Base-by-base conservation (phyloP, 2,797 vertebrate species). In the Phataginus tricuspis region DNA sequence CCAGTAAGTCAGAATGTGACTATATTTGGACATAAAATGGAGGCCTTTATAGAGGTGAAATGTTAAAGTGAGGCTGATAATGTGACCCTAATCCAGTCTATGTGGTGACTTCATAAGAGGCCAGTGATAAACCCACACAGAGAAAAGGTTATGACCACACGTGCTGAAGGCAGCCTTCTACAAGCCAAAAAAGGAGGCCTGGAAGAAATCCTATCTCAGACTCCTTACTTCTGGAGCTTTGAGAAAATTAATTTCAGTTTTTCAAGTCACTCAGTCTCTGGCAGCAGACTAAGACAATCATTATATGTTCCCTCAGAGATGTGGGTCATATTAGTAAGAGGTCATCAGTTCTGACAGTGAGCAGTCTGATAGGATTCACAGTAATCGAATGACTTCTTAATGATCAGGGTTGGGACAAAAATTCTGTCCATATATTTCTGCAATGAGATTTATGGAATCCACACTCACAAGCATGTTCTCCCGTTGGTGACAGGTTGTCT, bases 111-210 rank as follows among this genome's bases (percentile, higher is more conserved):
- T 66, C 51, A n/a, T 21, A 25, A 59, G 8, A 78, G 55, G 7
- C 9, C 25, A 66, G 14, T 12, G 6, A 34, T 21, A 13, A 12
- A 11, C 19, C 19, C 15, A 39, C 57, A 21, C 10, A 15, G 9
- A 55, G 12, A 4, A 5, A 19, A 37, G 7, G 2, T 29, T 25
- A 9, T 8, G 18, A 34, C 7, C 18, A 18, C 5, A 16, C 12
- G 16, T 13, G 0, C 2, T 3, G 6, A 23, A 64, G 25, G 6
- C 3, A 5, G 5, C 13, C 5, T 4, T 8, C 25, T 68, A 12
- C 15, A 25, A 71, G 27, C 6, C 2, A 7, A 16, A 25, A 11
- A 49, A 27, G 37, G 3, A 37, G 29, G 5, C 6, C 27, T 25
- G 59, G 14, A 53, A 53, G 37, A 34, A 19, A 31, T 15, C 1